Conservation (phyloP, 2,113 vertebrate species). For the Thermophis baileyi region DNA sequence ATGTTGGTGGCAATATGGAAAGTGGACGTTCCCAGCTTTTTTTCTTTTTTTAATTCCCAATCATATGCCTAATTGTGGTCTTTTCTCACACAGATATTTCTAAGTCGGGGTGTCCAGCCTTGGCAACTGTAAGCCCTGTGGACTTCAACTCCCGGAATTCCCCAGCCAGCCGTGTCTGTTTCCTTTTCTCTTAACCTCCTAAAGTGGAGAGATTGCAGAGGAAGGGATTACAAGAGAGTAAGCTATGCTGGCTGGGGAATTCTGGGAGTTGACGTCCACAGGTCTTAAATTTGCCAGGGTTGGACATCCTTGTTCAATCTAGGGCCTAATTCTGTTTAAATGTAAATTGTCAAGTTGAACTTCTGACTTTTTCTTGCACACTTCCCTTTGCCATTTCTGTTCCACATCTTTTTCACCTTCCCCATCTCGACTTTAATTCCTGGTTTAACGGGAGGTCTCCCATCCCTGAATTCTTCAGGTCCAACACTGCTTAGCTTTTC, state of each 20-base stretch:
- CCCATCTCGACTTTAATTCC: background rate
- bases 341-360: background rate
- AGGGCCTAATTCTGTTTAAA: background rate
- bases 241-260: no score
- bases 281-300: no score
- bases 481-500: background rate
- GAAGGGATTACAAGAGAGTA: no score
- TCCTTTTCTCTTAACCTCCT: no score
- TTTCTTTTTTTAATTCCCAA: background rate
- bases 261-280: no score
- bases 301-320: no score
- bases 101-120: no score
- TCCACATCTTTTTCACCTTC: background rate
- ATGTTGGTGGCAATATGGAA: background rate
- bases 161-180: no score
- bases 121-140: no score
- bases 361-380: background rate
- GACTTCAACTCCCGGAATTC: no score
- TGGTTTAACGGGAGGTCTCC: background rate
- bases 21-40: background rate
- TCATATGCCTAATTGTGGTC: background rate
- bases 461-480: background rate
- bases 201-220: no score
- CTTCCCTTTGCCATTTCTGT: background rate
- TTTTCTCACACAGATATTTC: background rate